These are phyloP conservation scores for Grallaria varia DNA, from an alignment of 2,113 vertebrate genomes.

Conservation along the genomic window DNA sequence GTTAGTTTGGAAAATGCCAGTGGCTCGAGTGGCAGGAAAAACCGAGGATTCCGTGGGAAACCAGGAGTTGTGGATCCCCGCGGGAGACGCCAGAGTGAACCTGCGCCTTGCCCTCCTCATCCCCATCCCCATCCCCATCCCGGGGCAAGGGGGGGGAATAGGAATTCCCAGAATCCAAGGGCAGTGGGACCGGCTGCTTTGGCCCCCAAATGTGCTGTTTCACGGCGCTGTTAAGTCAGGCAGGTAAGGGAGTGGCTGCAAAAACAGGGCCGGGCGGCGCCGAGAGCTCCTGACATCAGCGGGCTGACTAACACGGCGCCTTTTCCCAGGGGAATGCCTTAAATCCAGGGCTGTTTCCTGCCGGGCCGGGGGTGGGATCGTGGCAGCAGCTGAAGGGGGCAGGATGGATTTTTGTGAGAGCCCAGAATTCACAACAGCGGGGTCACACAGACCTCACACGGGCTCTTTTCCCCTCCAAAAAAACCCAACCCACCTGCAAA, in stretches of 20 bases:
- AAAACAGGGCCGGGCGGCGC: not conserved
- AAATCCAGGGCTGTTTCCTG: not conserved
- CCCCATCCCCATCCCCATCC: not conserved
- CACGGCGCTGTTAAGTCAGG: not conserved
- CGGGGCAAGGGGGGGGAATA: fast-evolving
- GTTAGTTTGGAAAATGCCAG: not conserved
- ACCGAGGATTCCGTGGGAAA: too few relatives aligned
- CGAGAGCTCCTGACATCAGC: conserved; percentile 4
- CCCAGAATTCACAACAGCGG: not conserved
- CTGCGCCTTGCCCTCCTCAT: not conserved
- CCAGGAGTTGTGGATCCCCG: not conserved
- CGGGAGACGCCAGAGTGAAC: not conserved
- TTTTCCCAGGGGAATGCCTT: not conserved
- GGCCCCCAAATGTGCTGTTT: not conserved
- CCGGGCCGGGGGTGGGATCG: not conserved
- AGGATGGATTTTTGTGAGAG: not conserved
- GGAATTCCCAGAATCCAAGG: not conserved
- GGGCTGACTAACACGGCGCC: not conserved
- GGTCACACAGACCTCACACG: not conserved
- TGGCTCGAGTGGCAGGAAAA: not conserved
- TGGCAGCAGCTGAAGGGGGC: not conserved
- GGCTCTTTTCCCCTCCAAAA: not conserved
- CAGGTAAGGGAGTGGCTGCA: conserved; percentile 19
- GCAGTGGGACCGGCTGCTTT: not conserved
- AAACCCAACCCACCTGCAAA: not conserved